Evolutionary conservation across 2,797 vertebrate species (phyloP), one percentile per base, ranked within the genome.

Genomic region (Paramormyrops hopkinsi): DNA sequence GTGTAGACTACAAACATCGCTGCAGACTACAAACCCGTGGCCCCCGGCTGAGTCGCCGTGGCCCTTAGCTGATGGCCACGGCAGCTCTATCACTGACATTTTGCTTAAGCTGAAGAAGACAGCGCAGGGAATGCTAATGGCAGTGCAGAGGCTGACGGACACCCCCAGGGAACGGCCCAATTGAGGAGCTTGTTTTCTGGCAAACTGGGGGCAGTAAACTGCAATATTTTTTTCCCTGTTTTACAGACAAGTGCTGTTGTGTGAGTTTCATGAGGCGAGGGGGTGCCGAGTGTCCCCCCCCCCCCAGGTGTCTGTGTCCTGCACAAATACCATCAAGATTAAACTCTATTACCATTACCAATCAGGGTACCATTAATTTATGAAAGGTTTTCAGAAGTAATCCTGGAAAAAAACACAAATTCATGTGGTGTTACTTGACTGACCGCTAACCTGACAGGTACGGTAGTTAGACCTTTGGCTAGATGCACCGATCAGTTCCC

Each of bases 1-100:
- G 92, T 92, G 93, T 90, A 90, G 89, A 91, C 91, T 14, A 86
- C 22, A 86, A 83, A 83, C n/a, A 46, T 44, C 1, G n/a, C n/a
- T 12, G 82, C 9, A 46, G 82, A 48, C 48, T 84, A 59, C 44
- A 48, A n/a, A 50, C 73, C 14, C 1, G 73, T 19, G 3, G 73
- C 73, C 17, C 37, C 37, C 1, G 14, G 73, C 17, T 44, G 25
- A 41, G 73, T 8, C 4, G 7, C 2, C 37, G 7, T 44, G 17
- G 37, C 73, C 73, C 33, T 29, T 44, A 79, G 17, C 29, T 69
- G 62, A 69, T 0, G 25, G 11, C 17, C 41, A 51, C 9, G 3
- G 53, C 7, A 6, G 85, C 2, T 59, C 56, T 33, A 87, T 87
- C 25, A 25, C 33, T 0, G 11, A 51, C 51, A 3, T 53, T 86